Percentiles rank a stretch among this genome's conserved stretches.
Conservation (phyloP, 2,888 invertebrate genomes). For the Scotopteryx bipunctaria region DNA sequence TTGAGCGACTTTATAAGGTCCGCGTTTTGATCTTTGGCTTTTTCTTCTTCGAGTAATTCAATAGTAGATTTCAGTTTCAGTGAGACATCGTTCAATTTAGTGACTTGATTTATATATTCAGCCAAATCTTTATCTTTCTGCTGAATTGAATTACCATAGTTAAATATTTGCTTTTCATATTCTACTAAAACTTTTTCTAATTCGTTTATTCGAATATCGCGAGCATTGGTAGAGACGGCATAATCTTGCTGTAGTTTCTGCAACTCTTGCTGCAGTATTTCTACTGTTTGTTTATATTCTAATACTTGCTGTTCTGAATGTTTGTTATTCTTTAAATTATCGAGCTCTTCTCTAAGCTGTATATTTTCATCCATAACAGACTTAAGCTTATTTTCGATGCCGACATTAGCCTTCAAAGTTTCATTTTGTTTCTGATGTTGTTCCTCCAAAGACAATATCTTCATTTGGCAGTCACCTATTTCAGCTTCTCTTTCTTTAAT, state of each 20-base stretch:
- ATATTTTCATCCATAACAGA: constrained; percentile 69
- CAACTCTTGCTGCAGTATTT: constrained; percentile 60
- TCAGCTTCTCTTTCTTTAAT: constrained; percentile 80
- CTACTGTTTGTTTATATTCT: constrained; percentile 57
- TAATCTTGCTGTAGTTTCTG: constrained; percentile 69
- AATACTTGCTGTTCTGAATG: constrained; percentile 55
- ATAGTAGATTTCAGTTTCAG: constrained; percentile 78
- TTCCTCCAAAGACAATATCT: constrained; percentile 77
- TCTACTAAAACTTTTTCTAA: constrained; percentile 75
- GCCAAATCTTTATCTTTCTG: constrained; percentile 76
- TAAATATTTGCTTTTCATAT: constrained; percentile 77
- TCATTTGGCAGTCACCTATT: constrained; percentile 79
- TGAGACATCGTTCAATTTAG: constrained; percentile 79
- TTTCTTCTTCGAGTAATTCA: constrained; percentile 75
- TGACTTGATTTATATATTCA: constrained; percentile 80
- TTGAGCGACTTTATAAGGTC: constrained; percentile 80
- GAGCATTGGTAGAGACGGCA: constrained; percentile 55
- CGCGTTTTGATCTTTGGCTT: constrained; percentile 76
- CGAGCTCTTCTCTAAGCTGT: constrained; percentile 67
- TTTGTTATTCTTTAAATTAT: constrained; percentile 51
- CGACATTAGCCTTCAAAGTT: constrained; percentile 53
- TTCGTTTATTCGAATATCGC: constrained; percentile 76
- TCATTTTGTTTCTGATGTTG: constrained; percentile 75
- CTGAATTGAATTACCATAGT: constrained; percentile 67
- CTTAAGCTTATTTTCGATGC: constrained; percentile 71